Evolutionary conservation across 2,888 invertebrate species (phyloP).

Genomic region (Mamestra brassicae): DNA sequence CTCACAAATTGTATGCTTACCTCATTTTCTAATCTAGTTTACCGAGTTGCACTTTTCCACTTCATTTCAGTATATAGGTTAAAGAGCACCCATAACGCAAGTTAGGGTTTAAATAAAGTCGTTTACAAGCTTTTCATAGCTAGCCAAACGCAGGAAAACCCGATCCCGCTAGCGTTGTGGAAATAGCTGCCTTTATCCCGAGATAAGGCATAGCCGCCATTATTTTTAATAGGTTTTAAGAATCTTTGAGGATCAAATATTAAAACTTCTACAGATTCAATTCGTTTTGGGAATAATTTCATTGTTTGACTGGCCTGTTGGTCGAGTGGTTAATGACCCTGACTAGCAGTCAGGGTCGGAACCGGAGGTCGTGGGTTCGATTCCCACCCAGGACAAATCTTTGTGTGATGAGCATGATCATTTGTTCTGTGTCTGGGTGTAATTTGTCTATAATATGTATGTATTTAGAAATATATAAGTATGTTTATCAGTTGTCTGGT

Average conservation of each 20-base stretch:
- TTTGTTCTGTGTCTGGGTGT: too few relatives aligned
- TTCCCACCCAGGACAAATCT: too few relatives aligned
- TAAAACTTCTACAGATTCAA: too few relatives aligned
- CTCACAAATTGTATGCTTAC: background rate
- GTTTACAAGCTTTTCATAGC: slow-evolving; percentile 12
- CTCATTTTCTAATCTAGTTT: background rate
- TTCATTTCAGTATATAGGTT: slow-evolving; percentile 20
- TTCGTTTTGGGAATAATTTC: too few relatives aligned
- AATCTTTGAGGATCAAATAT: background rate
- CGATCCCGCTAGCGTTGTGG: background rate
- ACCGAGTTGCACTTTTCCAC: slow-evolving; percentile 16
- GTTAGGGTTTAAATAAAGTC: slow-evolving; percentile 4
- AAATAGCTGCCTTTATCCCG: slow-evolving; percentile 3
- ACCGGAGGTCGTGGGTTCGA: too few relatives aligned
- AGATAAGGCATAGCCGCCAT: background rate
- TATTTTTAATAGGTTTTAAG: background rate
- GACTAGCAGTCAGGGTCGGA: too few relatives aligned
- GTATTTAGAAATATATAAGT: too few relatives aligned
- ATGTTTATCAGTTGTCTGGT: too few relatives aligned
- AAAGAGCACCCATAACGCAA: background rate
- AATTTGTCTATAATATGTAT: too few relatives aligned
- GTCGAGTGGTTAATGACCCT: too few relatives aligned
- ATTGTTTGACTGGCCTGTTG: too few relatives aligned
- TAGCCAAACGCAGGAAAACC: background rate
- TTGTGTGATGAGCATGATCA: too few relatives aligned